Base-by-base conservation (phyloP, 1,140 invertebrate genomes). In the Pogonomyrmex californicus region DNA sequence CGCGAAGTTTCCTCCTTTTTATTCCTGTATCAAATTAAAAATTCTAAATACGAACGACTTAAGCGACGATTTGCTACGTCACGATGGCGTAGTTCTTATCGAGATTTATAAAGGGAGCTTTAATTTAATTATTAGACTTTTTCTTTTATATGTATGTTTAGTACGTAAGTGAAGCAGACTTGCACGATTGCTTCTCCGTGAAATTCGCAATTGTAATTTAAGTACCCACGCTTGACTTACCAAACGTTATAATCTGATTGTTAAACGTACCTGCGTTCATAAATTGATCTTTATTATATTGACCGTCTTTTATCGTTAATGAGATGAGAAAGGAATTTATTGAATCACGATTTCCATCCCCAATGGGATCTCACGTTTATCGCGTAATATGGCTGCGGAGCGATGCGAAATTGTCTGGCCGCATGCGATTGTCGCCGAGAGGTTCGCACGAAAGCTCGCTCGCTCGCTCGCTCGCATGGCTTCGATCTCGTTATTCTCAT, bases 271-370 rank as follows among this genome's bases (percentile, higher is more conserved):
- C 17, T 47, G 23, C 56, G 58, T 73, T 60, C 73, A 38, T 33
- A 83, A 60, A 23, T 60, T 14, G 12, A 4, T 1, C 12, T 17
- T 73, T 83, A 56, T 12, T 33, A 41, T 60, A n/a, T 36, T 7
- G 23, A 56, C 36, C 54, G 41, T 82, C 66, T 82, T 73, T 83
- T 75, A 62, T 75, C n/a, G n/a, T 4, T 41, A 30, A 62, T 36
- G 41, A 71, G 30, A 17, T 6, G 51, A 54, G 33, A 33, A 36
- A 36, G 23, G 12, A 7, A 12, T 75, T 82, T 83, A 83, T 83
- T 83, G 54, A 83, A 83, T 83, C 54, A 83, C 33, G 54, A 75
- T 62, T 68, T 56, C 44, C 60, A 65, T 58, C 38, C n/a, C 68
- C 85, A 38, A 56, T 36, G 58, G 47, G 58, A 65, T 54, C 23